A percentile compares a stretch with the other conserved stretches of the same genome.
Evolutionary conservation across 2,797 vertebrate genomes (phyloP).

Genomic region (Enteromius paludinosus): DNA sequence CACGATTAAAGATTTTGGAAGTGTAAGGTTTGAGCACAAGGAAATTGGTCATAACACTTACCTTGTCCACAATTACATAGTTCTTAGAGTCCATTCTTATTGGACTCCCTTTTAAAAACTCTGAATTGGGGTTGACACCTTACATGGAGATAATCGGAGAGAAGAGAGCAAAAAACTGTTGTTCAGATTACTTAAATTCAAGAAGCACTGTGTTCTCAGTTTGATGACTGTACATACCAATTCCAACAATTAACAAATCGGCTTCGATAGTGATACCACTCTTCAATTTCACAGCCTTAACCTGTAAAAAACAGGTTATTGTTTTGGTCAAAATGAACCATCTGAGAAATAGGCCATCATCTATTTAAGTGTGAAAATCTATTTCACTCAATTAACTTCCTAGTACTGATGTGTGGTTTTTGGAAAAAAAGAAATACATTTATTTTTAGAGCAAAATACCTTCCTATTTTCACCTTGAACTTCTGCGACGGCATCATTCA

Average conservation of each 20-base stretch:
- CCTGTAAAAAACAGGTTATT: constrained; percentile 65
- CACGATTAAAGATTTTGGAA: neutral
- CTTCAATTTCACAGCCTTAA: constrained; percentile 78
- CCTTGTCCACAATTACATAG: constrained; percentile 82
- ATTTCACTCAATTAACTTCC: neutral
- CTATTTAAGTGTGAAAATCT: neutral
- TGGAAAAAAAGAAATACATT: neutral
- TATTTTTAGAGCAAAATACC: constrained; percentile 68
- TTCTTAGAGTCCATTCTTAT: constrained; percentile 75
- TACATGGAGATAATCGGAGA: neutral
- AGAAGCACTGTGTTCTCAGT: neutral
- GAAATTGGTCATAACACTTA: constrained; percentile 59
- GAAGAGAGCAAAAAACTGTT: constrained; percentile 4
- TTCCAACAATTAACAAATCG: constrained; percentile 82
- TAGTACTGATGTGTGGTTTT: neutral
- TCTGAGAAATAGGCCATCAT: neutral
- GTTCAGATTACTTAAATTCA: neutral
- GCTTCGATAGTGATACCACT: constrained; percentile 75
- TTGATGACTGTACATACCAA: constrained; percentile 70
- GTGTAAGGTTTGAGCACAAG: neutral
- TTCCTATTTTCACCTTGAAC: constrained; percentile 77
- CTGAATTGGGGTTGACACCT: constrained; percentile 76
- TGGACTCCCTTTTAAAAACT: constrained; percentile 75
- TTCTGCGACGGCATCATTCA: constrained; percentile 79
- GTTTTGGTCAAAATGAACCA: neutral